Base-by-base conservation (phyloP, 2,888 invertebrate genomes). In the Choristoneura rosaceana region DNA sequence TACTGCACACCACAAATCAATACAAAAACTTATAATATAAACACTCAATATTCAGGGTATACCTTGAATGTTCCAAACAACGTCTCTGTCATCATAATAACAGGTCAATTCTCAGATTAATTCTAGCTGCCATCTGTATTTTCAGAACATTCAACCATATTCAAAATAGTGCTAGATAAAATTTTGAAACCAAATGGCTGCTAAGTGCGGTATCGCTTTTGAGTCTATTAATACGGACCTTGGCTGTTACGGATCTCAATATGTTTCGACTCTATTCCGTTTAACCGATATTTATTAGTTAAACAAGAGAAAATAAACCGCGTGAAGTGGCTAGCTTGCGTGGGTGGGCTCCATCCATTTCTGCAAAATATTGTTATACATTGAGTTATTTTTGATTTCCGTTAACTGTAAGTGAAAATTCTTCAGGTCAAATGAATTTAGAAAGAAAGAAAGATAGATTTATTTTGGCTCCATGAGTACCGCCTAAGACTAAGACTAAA, bases 161-260 rank as follows among this genome's bases (percentile, higher is more conserved):
- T 34, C 34, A 34, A 34, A 34, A 34, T 5, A 5, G 3, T 5
- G 34, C 34, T 4, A 5, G 34, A 7, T 34, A 34, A 34, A 7
- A 7, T 34, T 34, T 34, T 34, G 4, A 17, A 15, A 52, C 15
- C 50, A 17, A 52, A 52, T 52, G 9, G 12, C 12, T 12, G 17
- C 10, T 25, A 10, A 25, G 34, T 34, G 2, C 10, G 4, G 55
- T 55, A 55, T 25, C 55, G 12, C 17, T 52, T 52, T 52, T 3
- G 17, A 17, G 52, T 52, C 52, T 52, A 17, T 55, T 55, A 52
- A 52, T 55, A 55, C 55, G 10, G 62, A 45, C 41, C 38, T 33
- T 25, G 4, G 50, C 47, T 55, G 43, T 65, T 62, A 62, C 71
- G 55, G 55, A 71, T 62, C 55, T 58, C 62, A 67, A 58, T 67